Evolutionary conservation across 2,888 invertebrate genomes (phyloP), one percentile per base, ranked within the genome.

Genomic region (Endotricha flammealis): DNA sequence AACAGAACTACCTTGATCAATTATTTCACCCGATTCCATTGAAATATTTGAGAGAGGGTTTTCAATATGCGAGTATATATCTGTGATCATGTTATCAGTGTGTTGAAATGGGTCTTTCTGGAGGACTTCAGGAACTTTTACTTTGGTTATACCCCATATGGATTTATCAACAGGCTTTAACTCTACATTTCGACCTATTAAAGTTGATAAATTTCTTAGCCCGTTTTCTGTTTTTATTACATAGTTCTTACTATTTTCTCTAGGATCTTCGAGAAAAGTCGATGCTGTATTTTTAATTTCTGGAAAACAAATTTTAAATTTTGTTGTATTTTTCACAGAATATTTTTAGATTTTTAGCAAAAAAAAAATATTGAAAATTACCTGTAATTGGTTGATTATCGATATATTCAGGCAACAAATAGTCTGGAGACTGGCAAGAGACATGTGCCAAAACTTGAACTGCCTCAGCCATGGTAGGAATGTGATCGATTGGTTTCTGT

Each of bases 351-450:
- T 3, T 3, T n/a, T 7, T 23, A 11, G 20, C 11, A 30, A 36
- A 16, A 20, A 13, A 10, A 6, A 29, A 12, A 11, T 17, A 12
- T 16, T 11, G 12, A 30, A 34, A 29, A 37, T 41, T 61, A 80
- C 82, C 81, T 73, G 45, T 76, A 11, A 69, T 32, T 38, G 58
- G 58, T 32, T 61, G 49, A 28, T 33, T 23, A 30, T 40, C 7
- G 30, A 29, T 30, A 41, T 45, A 24, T 22, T 69, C 66, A 32
- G 44, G 31, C 32, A 62, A 29, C 34, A 51, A 39, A 44, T 64
- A 63, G 52, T 82, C 83, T 30, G 83, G 83, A 4, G 83, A 82
- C 48, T 75, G 76, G 35, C 80, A 80, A 32, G 74, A 68, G 12
- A 50, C 47, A 24, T 46, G 42, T 27, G 42, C 25, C 11, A 3